Percentiles rank a stretch among this genome's conserved stretches.
These are phyloP conservation scores for Drosophila monieri DNA, from an alignment of 2,888 invertebrate species.

Conservation along the genomic window DNA sequence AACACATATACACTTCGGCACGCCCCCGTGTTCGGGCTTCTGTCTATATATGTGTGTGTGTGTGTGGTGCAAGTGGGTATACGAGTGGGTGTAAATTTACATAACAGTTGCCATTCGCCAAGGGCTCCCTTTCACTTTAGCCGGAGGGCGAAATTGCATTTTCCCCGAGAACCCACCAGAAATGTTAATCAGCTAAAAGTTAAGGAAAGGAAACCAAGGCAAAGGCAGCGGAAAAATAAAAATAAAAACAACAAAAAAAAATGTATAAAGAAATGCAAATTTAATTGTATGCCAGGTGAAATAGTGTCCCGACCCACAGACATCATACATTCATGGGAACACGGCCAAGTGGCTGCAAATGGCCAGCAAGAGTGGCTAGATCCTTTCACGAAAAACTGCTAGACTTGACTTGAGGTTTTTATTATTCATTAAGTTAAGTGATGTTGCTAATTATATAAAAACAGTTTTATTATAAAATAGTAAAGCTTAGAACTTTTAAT, in stretches of 20 bases:
- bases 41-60: conserved; percentile 3
- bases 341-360: conserved; percentile 52
- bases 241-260: conserved; percentile 22
- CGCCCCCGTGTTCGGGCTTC: conserved; percentile 10
- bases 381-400: conserved; percentile 14
- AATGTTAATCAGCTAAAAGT: conserved; percentile 82
- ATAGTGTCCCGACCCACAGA: conserved; percentile 66
- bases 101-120: conserved; percentile 65
- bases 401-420: background rate
- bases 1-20: conserved; percentile 68
- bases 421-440: background rate
- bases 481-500: no score
- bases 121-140: conserved; percentile 47
- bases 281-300: conserved; percentile 80
- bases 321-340: conserved; percentile 23
- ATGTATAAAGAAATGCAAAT: conserved; percentile 78
- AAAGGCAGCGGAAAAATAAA: conserved; percentile 11
- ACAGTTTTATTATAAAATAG: no score
- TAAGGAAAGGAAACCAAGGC: conserved; percentile 44
- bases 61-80: conserved; percentile 2
- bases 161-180: conserved; percentile 56
- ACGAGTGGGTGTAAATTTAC: conserved; percentile 62
- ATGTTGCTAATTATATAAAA: background rate
- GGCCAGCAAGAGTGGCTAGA: conserved; percentile 37
- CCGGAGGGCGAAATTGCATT: conserved; percentile 67